phyloP scores from a whole-genome alignment of 2,888 invertebrate genomes.

The Carpatolechia fugitivella region DNA sequence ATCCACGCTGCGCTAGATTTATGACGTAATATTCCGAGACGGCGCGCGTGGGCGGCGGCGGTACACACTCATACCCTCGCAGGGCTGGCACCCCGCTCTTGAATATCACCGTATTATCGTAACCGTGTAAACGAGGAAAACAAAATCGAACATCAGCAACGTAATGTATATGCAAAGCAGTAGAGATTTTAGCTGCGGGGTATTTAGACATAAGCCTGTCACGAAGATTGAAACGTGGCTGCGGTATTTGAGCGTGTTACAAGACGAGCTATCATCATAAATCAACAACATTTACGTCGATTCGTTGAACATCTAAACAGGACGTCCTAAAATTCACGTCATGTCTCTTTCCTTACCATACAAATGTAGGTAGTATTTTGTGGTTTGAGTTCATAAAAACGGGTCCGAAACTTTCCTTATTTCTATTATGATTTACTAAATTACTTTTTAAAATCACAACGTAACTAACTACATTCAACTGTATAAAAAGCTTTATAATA shows the following conservation, averaged over 20 bases:
- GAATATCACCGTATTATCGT: conserved; percentile 1
- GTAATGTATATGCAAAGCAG: neutral
- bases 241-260: neutral
- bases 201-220: neutral
- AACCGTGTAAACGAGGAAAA: conserved; percentile 2
- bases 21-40: conserved; percentile 54
- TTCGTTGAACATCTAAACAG: neutral
- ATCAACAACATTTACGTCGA: neutral
- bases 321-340: too few relatives aligned
- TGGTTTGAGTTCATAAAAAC: too few relatives aligned
- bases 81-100: conserved; percentile 9
- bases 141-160: conserved; percentile 5
- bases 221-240: neutral
- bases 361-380: too few relatives aligned
- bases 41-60: too few relatives aligned
- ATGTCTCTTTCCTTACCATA: too few relatives aligned
- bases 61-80: conserved; percentile 7
- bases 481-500: too few relatives aligned
- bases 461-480: too few relatives aligned
- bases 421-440: too few relatives aligned
- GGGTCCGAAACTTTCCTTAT: too few relatives aligned
- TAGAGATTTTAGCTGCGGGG: neutral
- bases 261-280: neutral
- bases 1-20: conserved; percentile 53
- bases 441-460: too few relatives aligned